Percentiles rank a stretch among this genome's conserved stretches.
Conservation (phyloP, 2,888 invertebrate genomes). For the Hyalella azteca region DNA sequence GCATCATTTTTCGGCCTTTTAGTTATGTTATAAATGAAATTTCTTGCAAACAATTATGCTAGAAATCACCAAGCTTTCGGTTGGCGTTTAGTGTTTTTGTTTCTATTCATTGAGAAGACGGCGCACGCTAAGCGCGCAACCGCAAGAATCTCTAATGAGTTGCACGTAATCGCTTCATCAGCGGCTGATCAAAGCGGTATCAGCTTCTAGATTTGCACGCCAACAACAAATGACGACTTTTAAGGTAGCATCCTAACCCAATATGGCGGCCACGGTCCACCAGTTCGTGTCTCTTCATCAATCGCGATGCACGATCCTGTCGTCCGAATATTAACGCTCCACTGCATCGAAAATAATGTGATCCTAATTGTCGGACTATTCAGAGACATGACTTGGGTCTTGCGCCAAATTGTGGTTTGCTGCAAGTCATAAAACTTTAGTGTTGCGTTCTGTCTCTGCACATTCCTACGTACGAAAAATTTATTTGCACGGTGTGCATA, state of each 20-base stretch:
- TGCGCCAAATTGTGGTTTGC: background rate
- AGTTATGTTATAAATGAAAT: too few species aligned
- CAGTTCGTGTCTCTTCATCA: background rate
- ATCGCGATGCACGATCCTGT: slow-evolving; percentile 21
- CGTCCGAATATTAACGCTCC: slow-evolving; percentile 22
- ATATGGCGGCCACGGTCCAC: background rate
- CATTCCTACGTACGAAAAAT: too few species aligned
- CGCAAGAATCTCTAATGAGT: slow-evolving; percentile 16
- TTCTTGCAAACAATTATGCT: too few species aligned
- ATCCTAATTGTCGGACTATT: slow-evolving; percentile 4
- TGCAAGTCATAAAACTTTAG: background rate
- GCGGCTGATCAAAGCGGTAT: slow-evolving; percentile 29
- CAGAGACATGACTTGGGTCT: background rate
- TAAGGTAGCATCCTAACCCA: background rate
- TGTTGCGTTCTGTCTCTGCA: background rate
- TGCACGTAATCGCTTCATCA: slow-evolving; percentile 25
- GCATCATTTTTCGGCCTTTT: too few species aligned
- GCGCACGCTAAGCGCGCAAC: background rate
- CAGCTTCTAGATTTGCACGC: background rate
- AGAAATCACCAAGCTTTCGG: too few species aligned
- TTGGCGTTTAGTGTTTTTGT: too few species aligned
- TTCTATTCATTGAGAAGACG: too few species aligned
- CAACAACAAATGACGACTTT: slow-evolving; percentile 14
- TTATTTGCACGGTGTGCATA: too few species aligned
- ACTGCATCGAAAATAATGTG: background rate